Base-by-base conservation (phyloP, 2,797 vertebrate genomes). In the Enteromius treurensis region DNA sequence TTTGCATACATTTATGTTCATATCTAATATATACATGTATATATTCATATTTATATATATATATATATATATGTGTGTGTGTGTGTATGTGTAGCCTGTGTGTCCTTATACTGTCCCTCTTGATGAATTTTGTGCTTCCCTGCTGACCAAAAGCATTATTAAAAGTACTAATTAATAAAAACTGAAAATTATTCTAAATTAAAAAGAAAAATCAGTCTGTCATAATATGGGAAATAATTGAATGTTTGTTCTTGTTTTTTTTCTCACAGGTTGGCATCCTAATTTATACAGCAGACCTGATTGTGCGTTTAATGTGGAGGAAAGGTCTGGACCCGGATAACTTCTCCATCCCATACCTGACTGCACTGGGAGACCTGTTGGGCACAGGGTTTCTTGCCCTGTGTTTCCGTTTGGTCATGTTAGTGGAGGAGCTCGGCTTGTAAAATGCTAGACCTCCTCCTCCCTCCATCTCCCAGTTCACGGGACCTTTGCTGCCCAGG, bases 271-370 rank as follows among this genome's bases (percentile, higher is more conserved):
- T 99, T 87, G 85, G 93, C 14, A 94, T 98, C 90, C 94, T 99
- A 42, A 95, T 99, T 26, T 99, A 98, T 0, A 58, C 95, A 26
- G 96, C 97, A 0, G 98, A 99, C 88, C 91, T 98, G 82, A 94
- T 98, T 0, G 96, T 98, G 29, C 95, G 96, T 32, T 82, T 96
- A 83, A 95, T 95, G 90, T 99, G 98, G 98, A 93, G 95, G 87
- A 92, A 93, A 85, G 94, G 95, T 2, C 91, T 98, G 92, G 98
- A 99, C 83, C 98, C 97, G 0, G 98, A 99, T 88, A 99, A 96
- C 88, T 97, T 97, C 93, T 98, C 97, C 85, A 99, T 99, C 92
- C 97, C 98, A 3, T 99, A 99, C 94, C 96, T 99, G 93, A 99
- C 98, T 0, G 98, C 97, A 2, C 90, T 98, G 64, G 98, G 97